Evolutionary conservation across 2,888 invertebrate genomes (phyloP), one percentile per base, ranked within the genome.

Genomic region (Zele albiditarsus): DNA sequence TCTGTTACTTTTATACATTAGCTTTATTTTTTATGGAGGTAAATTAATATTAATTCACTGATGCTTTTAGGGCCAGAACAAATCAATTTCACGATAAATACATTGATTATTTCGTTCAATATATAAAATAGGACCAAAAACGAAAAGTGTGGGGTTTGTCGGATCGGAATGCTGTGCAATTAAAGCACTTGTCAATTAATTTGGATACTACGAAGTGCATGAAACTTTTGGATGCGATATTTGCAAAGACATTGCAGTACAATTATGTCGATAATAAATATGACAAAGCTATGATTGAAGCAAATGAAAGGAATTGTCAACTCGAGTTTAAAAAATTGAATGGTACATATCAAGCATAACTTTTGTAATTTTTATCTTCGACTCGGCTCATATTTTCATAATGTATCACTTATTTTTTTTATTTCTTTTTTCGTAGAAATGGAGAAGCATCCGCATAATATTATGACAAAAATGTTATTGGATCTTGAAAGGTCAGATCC

Each of bases 401-500:
- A 20, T 49, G 23, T 14, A 74, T 23, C 31, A 14, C 4, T 8
- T 42, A 12, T 57, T 65, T 72, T 28, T 42, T 3, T 14, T 53
- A 57, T 65, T 72, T 28, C 28, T 3, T 14, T 53, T 66, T 53
- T 65, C 31, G 20, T 60, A 68, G 80, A 79, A 66, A 63, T 71
- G 28, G 31, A 33, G 16, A 77, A 65, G 0, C 77, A 71, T 31
- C 80, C 77, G 4, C 82, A 82, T 23, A 33, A 57, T 0, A 57
- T 72, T 12, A 76, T 84, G 81, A 79, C 80, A 25, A 73, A 75
- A 38, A 78, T 68, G 12, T 71, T 84, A 16, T 78, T 75, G 20
- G 75, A 74, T n/a, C 62, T 85, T 31, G 82, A 83, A 4, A 80
- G 84, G 31, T 73, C 83, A 4, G 84, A 85, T 65, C 68, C 85